Evolutionary conservation across 2,797 vertebrate species (phyloP).

Genomic region (Falco cherrug): DNA sequence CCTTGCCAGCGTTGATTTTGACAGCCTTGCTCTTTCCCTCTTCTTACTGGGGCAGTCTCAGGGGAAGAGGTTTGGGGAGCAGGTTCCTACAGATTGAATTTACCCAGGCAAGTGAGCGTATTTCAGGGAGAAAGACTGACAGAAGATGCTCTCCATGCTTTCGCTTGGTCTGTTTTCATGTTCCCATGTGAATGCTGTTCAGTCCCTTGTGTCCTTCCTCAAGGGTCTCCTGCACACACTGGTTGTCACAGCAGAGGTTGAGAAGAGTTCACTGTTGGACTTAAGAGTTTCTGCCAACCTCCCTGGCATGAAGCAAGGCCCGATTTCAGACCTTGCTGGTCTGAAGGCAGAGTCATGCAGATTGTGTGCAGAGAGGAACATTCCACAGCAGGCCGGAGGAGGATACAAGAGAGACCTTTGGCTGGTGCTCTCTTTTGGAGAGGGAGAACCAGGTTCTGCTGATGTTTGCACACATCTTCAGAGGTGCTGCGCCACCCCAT

Average conservation of each 20-base stretch:
- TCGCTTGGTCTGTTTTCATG: background rate
- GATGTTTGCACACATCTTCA: background rate
- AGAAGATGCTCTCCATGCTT: background rate
- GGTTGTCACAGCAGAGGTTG: background rate
- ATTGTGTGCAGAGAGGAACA: background rate
- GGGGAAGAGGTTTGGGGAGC: background rate
- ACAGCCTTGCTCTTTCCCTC: background rate
- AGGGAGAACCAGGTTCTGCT: background rate
- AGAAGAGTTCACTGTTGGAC: background rate
- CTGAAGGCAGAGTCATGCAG: background rate
- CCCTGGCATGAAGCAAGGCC: background rate
- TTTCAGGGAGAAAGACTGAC: background rate
- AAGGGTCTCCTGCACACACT: background rate
- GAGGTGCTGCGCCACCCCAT: background rate
- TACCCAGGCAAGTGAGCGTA: background rate
- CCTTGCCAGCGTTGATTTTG: background rate
- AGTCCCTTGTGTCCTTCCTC: background rate
- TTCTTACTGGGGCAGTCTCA: background rate
- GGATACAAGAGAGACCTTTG: background rate
- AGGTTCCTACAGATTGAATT: background rate
- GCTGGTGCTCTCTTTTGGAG: background rate
- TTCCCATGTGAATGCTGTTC: rapidly evolving
- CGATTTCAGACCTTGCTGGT: background rate
- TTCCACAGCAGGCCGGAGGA: background rate
- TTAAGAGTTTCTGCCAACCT: background rate